Conservation (phyloP, 2,888 invertebrate genomes). For the Griposia aprilina region DNA sequence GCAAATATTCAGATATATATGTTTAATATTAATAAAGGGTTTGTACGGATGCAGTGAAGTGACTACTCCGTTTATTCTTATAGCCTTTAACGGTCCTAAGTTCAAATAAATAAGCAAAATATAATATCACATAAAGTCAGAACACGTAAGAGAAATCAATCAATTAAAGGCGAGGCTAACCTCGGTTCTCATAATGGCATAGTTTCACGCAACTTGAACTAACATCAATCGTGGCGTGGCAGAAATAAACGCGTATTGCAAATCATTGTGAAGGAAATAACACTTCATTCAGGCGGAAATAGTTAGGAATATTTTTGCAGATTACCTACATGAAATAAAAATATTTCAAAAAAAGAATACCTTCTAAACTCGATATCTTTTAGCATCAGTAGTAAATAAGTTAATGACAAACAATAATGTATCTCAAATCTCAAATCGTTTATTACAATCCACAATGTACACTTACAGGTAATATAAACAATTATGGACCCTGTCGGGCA, state of each 20-base stretch:
- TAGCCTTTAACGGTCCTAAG: neutral
- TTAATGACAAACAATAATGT: too few relatives aligned
- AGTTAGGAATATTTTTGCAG: neutral
- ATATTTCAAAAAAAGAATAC: too few relatives aligned
- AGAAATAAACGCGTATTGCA: conserved; percentile 29
- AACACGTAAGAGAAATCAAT: conserved; percentile 71
- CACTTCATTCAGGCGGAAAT: conserved; percentile 16
- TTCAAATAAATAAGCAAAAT: conserved; percentile 1
- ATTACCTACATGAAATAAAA: too few relatives aligned
- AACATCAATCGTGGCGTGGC: conserved; percentile 66
- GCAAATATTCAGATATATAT: neutral
- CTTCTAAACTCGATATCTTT: too few relatives aligned
- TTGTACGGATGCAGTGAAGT: neutral
- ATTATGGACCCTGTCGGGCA: too few relatives aligned
- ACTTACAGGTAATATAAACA: too few relatives aligned
- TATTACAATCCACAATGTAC: too few relatives aligned
- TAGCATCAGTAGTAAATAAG: too few relatives aligned
- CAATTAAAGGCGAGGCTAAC: conserved; percentile 76
- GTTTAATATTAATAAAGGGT: neutral
- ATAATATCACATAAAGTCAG: conserved; percentile 35
- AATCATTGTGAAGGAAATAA: conserved; percentile 38
- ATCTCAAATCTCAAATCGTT: too few relatives aligned
- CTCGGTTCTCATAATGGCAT: conserved; percentile 72
- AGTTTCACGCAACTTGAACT: conserved; percentile 68
- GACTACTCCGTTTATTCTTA: neutral